Conservation (phyloP, 2,113 vertebrate species). For the Tragulus kanchil region DNA sequence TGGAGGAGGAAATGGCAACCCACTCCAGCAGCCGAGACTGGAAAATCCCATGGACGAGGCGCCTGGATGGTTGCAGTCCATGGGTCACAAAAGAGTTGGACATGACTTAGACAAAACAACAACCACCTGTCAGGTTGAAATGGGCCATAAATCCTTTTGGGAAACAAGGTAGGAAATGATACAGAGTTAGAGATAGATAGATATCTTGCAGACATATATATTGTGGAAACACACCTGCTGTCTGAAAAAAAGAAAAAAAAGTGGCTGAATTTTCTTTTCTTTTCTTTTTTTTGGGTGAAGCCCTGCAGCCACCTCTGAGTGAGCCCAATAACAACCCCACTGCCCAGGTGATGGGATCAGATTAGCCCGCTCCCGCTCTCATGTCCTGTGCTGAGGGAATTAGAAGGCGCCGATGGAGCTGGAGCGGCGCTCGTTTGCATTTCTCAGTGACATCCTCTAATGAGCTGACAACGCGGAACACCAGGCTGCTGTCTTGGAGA, state of each 20-base stretch:
- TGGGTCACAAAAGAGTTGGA: background rate
- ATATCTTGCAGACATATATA: background rate
- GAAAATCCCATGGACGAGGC: background rate
- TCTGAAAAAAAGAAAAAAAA: background rate
- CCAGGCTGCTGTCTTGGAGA: constrained; percentile 64
- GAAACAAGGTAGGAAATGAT: background rate
- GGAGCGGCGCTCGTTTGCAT: constrained; percentile 57
- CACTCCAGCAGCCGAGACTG: background rate
- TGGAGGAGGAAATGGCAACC: background rate
- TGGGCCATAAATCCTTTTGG: background rate
- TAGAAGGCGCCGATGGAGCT: background rate
- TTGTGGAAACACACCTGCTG: background rate
- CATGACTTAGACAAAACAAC: background rate
- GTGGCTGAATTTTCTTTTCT: background rate
- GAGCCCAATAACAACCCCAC: constrained; percentile 42
- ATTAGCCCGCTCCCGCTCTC: constrained; percentile 57
- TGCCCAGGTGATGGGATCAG: constrained; percentile 32
- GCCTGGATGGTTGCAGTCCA: background rate
- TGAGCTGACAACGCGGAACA: constrained; percentile 66
- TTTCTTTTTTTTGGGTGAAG: background rate
- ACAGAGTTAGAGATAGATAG: background rate
- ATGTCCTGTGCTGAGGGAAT: constrained; percentile 52
- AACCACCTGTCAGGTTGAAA: background rate
- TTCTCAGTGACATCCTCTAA: constrained; percentile 72
- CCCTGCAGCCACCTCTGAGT: constrained; percentile 56